Evolutionary conservation across 2,113 vertebrate genomes (phyloP).

Genomic region (Myanophis thanlyinensis): DNA sequence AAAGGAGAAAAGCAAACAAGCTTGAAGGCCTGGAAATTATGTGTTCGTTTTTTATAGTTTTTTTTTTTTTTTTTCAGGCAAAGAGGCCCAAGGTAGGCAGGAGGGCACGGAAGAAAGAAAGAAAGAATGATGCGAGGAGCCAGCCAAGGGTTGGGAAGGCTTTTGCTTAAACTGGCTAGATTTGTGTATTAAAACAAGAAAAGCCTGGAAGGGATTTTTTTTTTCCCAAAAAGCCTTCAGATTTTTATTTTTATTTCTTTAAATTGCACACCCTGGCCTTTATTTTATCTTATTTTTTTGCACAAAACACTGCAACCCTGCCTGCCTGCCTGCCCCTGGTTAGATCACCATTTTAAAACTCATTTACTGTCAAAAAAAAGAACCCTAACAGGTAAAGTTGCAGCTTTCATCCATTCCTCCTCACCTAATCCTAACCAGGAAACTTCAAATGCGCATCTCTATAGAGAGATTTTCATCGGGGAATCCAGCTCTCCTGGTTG

Average conservation of each 20-base stretch:
- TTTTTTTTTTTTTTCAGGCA: too few relatives aligned
- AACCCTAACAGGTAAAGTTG: background rate
- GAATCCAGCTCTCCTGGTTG: too few relatives aligned
- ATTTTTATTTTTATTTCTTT: background rate
- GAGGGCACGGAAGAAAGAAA: too few relatives aligned
- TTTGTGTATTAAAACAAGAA: background rate
- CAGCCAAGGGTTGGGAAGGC: background rate
- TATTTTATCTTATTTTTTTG: background rate
- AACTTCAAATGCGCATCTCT: background rate
- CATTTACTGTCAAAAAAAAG: background rate
- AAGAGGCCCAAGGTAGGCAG: background rate
- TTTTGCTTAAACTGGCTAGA: constrained; percentile 6
- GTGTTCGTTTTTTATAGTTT: background rate
- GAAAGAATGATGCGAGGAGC: background rate
- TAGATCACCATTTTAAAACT: too few relatives aligned
- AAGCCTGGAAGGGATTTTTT: background rate
- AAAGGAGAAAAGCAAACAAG: background rate
- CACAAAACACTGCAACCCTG: background rate
- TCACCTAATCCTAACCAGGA: too few relatives aligned
- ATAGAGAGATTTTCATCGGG: too few relatives aligned
- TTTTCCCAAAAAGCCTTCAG: background rate
- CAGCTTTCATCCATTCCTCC: background rate
- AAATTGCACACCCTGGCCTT: background rate
- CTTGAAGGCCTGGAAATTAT: background rate
- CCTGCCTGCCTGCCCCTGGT: background rate